Percentiles rank a stretch among this genome's conserved stretches.
phyloP scores from a whole-genome alignment of 2,888 invertebrate genomes.

The Acleris literana region DNA sequence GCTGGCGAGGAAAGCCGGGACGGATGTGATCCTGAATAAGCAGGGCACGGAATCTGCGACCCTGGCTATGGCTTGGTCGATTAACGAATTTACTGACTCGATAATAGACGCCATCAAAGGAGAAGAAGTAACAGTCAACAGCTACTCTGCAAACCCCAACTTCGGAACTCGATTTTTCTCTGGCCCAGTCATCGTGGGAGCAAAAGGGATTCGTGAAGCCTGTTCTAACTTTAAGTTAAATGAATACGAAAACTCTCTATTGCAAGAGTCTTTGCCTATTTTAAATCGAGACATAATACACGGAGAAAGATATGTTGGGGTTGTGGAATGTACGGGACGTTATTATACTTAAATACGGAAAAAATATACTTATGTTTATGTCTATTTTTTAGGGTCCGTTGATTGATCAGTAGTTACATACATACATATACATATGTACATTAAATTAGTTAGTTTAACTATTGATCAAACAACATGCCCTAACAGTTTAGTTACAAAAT shows the following conservation, averaged over 20 bases:
- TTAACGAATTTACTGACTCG: constrained; percentile 60
- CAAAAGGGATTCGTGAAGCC: constrained; percentile 53
- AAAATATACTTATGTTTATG: background rate
- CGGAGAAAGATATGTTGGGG: constrained; percentile 58
- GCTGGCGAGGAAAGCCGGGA: constrained; percentile 58
- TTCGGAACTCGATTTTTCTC: constrained; percentile 66
- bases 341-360: constrained; percentile 2
- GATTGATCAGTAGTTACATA: too few species aligned
- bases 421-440: too few species aligned
- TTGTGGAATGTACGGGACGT: constrained; percentile 44
- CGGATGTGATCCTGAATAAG: constrained; percentile 57
- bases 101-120: constrained; percentile 58
- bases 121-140: constrained; percentile 50
- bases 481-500: background rate
- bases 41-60: constrained; percentile 56
- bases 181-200: constrained; percentile 59
- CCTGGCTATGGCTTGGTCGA: constrained; percentile 61
- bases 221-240: constrained; percentile 53
- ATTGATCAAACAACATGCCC: too few species aligned
- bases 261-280: constrained; percentile 49
- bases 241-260: constrained; percentile 54
- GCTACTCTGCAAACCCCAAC: constrained; percentile 60
- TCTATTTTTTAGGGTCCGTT: too few species aligned
- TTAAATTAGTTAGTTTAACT: too few species aligned
- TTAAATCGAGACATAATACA: constrained; percentile 57